Evolutionary conservation across 2,113 vertebrate species (phyloP).

Genomic region (Bothrops jararaca): DNA sequence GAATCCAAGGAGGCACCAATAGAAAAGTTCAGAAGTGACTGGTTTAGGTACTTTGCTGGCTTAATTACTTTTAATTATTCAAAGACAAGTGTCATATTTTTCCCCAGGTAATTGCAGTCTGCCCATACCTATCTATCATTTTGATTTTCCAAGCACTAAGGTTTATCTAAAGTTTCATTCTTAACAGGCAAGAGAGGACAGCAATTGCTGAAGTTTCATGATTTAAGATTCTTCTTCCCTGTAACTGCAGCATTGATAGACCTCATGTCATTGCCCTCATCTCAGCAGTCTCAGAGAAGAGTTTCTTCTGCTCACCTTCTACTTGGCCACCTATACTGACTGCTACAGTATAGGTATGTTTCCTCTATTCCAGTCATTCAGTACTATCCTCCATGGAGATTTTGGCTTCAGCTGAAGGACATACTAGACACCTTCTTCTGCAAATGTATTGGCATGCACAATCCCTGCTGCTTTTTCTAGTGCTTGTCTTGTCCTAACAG

Average conservation of each 20-base stretch:
- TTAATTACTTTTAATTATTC: constrained; percentile 39
- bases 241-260: background rate
- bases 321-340: background rate
- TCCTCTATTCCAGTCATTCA: background rate
- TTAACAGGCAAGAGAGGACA: constrained; percentile 16
- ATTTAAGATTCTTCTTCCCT: background rate
- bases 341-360: background rate
- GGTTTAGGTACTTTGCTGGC: constrained; percentile 34
- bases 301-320: background rate
- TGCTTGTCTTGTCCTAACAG: background rate
- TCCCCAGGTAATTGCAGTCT: background rate
- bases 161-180: background rate
- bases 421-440: background rate
- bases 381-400: background rate
- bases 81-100: background rate
- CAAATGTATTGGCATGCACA: background rate
- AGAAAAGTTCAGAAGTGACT: constrained; percentile 48
- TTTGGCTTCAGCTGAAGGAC: background rate
- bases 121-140: background rate
- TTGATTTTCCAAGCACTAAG: constrained; percentile 40
- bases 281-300: too few species aligned
- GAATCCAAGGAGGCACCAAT: constrained; percentile 32
- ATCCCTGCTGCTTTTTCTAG: background rate
- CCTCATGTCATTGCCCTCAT: background rate
- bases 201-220: background rate